Percentiles rank a stretch among this genome's conserved stretches.
Evolutionary conservation across 2,888 invertebrate genomes (phyloP).

Genomic region (Lasius fuliginosus): DNA sequence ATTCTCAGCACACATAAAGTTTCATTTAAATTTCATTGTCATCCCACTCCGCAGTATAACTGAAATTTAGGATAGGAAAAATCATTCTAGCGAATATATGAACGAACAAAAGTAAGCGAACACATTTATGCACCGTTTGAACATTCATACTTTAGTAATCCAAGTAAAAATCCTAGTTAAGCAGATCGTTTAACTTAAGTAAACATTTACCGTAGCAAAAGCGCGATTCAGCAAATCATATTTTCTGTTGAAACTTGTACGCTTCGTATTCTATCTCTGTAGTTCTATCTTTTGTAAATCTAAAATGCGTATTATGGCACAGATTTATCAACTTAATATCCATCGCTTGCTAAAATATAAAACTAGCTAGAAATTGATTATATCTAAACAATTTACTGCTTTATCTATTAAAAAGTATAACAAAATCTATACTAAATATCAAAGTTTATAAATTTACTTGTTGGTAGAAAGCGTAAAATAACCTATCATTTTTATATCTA

Average conservation of each 20-base stretch:
- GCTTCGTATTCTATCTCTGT: constrained; percentile 1
- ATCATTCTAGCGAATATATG: background rate
- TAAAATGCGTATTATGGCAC: constrained; percentile 2
- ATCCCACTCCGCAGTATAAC: background rate
- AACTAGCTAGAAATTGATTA: background rate
- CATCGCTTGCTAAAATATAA: background rate
- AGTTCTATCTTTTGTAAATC: background rate
- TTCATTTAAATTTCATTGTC: constrained; percentile 50
- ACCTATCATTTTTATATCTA: background rate
- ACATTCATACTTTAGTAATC: constrained; percentile 7
- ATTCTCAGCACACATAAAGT: background rate
- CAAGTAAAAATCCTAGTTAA: constrained; percentile 32
- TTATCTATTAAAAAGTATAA: background rate
- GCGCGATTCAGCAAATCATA: constrained; percentile 28
- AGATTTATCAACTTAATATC: background rate
- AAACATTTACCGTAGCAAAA: constrained; percentile 40
- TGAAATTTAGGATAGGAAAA: constrained; percentile 27
- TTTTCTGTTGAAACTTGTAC: constrained; percentile 34
- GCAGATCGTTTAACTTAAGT: constrained; percentile 24
- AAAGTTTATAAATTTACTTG: background rate
- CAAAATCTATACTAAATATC: background rate
- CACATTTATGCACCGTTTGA: constrained; percentile 41
- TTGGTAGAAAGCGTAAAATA: background rate
- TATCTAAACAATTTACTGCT: background rate
- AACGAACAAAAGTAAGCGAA: constrained; percentile 23